Evolutionary conservation across 2,113 vertebrate species (phyloP).

Genomic region (Dipodomys stephensi): DNA sequence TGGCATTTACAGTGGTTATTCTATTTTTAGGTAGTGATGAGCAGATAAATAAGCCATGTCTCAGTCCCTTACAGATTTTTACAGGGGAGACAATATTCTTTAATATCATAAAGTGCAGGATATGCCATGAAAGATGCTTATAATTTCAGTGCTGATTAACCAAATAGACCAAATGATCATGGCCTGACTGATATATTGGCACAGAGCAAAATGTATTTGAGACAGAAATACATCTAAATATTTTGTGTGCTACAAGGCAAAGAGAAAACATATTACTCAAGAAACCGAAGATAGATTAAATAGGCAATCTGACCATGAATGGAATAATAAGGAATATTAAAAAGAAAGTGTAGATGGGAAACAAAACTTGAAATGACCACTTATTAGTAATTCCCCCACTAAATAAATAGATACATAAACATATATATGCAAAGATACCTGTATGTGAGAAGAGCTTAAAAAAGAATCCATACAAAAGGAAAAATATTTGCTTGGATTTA

Average conservation of each 20-base stretch:
- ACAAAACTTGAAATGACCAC: background rate
- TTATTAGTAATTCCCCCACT: background rate
- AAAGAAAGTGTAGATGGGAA: background rate
- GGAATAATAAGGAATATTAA: slow-evolving; percentile 4
- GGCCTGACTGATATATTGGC: background rate
- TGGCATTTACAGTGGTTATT: background rate
- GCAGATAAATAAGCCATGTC: background rate
- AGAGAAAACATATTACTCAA: background rate
- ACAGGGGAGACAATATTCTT: background rate
- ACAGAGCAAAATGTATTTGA: background rate
- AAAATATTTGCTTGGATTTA: background rate
- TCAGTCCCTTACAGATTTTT: background rate
- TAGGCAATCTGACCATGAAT: background rate
- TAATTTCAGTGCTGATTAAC: background rate
- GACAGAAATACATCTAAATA: background rate
- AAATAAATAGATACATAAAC: background rate
- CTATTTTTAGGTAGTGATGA: background rate
- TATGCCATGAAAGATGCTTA: background rate
- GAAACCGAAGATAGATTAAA: slow-evolving; percentile 22
- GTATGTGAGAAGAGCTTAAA: background rate
- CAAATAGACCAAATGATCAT: background rate
- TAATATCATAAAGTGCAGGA: background rate
- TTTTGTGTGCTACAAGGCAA: background rate
- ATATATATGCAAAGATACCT: background rate
- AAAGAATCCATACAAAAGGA: background rate